A percentile compares a stretch with the other conserved stretches of the same genome.
Conservation (phyloP, 2,888 invertebrate species). For the Gryllus longicercus region DNA sequence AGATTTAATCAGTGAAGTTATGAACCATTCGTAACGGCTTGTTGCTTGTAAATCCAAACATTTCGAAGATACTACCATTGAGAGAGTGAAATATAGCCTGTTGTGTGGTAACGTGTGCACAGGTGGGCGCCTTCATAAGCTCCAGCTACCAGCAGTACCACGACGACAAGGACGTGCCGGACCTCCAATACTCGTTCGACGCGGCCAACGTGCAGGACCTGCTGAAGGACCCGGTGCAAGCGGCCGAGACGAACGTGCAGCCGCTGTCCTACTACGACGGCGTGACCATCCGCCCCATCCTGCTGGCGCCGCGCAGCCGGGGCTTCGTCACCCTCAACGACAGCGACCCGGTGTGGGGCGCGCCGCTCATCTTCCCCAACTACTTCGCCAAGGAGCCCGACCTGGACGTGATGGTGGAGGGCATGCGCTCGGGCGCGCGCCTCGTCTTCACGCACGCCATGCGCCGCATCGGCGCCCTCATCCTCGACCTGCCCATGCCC, state of each 20-base stretch:
- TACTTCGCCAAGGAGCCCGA: constrained; percentile 42
- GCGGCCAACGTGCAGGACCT: constrained; percentile 57
- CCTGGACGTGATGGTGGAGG: constrained; percentile 54
- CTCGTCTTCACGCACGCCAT: constrained; percentile 61
- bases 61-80: no score
- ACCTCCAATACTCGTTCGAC: constrained; percentile 66
- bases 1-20: no score
- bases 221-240: constrained; percentile 55
- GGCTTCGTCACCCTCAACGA: constrained; percentile 42
- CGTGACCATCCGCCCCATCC: constrained; percentile 45
- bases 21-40: no score
- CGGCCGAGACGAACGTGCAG: constrained; percentile 50
- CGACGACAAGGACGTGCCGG: constrained; percentile 51
- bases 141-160: constrained; percentile 49
- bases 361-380: constrained; percentile 51
- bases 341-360: constrained; percentile 49
- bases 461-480: constrained; percentile 54
- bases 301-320: constrained; percentile 40
- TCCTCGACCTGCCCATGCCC: constrained; percentile 57
- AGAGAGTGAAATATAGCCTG: background rate
- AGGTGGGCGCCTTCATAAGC: constrained; percentile 56
- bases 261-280: constrained; percentile 63
- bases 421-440: constrained; percentile 47
- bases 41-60: no score
- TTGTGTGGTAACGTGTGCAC: background rate